A percentile compares a stretch with the other conserved stretches of the same genome.
Evolutionary conservation across 1,140 invertebrate genomes (phyloP).

Genomic region (Meloidogyne chitwoodi): DNA sequence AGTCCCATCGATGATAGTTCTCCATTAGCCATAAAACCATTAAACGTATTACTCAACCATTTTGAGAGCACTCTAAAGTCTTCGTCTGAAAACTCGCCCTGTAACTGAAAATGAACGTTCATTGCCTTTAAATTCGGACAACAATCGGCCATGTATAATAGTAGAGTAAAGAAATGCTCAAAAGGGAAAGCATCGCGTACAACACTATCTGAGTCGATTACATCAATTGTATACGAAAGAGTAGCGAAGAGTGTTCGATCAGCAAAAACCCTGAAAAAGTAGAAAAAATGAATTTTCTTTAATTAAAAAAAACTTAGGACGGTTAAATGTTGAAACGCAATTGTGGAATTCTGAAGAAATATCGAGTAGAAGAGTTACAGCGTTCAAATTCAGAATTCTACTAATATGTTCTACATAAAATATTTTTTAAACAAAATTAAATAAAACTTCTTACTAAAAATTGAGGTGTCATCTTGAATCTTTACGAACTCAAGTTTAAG

Average conservation of each 20-base stretch:
- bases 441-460: conserved; percentile 2
- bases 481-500: conserved; percentile 5
- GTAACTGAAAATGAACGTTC: not conserved
- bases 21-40: not conserved
- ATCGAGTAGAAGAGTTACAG: not conserved
- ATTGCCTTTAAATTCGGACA: conserved; percentile 8
- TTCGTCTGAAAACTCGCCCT: conserved; percentile 13
- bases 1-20: not conserved
- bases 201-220: not conserved
- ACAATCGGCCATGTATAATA: not conserved
- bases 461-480: conserved; percentile 11
- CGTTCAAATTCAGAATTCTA: conserved; percentile 11
- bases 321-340: not conserved
- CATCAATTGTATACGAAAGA: conserved; percentile 5
- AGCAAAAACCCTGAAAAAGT: not conserved
- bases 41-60: conserved; percentile 1
- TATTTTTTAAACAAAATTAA: not conserved
- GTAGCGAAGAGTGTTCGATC: not conserved
- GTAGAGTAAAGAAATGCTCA: not conserved
- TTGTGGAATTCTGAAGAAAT: not conserved
- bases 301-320: not conserved
- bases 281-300: not conserved
- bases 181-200: not conserved
- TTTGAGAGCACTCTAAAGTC: conserved; percentile 7
- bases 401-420: conserved; percentile 1